These are phyloP conservation scores for Agrochola lychnidis DNA, from an alignment of 2,888 invertebrate species.

Conservation along the genomic window DNA sequence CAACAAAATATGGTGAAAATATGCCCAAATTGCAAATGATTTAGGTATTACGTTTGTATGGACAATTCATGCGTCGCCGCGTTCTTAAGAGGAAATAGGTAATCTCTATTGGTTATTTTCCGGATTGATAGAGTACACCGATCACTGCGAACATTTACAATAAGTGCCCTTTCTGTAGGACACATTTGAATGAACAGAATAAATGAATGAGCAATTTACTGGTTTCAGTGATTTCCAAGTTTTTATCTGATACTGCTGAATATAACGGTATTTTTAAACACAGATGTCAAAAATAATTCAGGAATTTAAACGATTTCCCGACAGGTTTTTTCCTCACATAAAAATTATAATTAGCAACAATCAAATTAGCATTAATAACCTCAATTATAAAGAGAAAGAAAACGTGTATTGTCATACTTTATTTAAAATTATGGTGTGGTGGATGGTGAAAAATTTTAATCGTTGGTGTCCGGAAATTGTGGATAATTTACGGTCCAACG, in stretches of 20 bases:
- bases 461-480: conserved; percentile 16
- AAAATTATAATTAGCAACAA: conserved; percentile 38
- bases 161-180: not conserved
- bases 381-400: conserved; percentile 19
- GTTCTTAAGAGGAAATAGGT: not conserved
- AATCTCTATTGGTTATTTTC: not conserved
- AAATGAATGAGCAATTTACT: not conserved
- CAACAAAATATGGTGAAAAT: too few relatives aligned
- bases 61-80: too few relatives aligned
- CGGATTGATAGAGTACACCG: not conserved
- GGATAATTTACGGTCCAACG: not conserved
- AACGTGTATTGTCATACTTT: conserved; percentile 16
- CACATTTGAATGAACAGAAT: not conserved
- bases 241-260: not conserved
- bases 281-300: not conserved
- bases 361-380: conserved; percentile 41
- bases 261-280: not conserved
- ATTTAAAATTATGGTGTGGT: conserved; percentile 28
- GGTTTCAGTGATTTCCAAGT: not conserved
- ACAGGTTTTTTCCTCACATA: conserved; percentile 6
- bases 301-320: not conserved
- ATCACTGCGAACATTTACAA: not conserved
- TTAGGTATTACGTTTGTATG: too few relatives aligned
- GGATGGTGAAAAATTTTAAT: conserved; percentile 26
- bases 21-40: too few relatives aligned